These are phyloP conservation scores for Halichoeres trimaculatus DNA, from an alignment of 2,113 vertebrate genomes.

Conservation along the genomic window DNA sequence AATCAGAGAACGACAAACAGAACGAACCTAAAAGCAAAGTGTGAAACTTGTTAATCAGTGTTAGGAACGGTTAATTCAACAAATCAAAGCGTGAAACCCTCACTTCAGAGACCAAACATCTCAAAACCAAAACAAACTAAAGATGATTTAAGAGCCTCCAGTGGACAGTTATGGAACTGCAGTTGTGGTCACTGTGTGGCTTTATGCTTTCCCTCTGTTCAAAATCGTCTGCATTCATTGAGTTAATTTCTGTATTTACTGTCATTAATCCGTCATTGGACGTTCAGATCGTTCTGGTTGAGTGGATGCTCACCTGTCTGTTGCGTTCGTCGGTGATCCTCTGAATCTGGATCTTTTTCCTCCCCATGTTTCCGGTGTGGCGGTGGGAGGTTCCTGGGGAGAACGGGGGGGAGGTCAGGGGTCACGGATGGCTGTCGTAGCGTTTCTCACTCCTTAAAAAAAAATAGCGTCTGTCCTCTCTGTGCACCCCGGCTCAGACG, in stretches of 20 bases:
- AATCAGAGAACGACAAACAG: too few species aligned
- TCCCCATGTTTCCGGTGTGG: constrained; percentile 90
- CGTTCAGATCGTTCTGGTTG: too few species aligned
- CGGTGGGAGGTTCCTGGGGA: constrained; percentile 57
- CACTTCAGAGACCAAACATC: too few species aligned
- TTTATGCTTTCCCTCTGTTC: too few species aligned
- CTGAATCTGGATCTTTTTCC: constrained; percentile 99
- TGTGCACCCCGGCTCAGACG: constrained; percentile 36
- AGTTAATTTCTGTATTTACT: background rate
- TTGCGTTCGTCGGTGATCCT: constrained; percentile 98
- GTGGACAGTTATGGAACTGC: too few species aligned
- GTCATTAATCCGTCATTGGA: background rate
- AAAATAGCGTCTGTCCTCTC: background rate
- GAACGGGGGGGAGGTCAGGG: constrained; percentile 38
- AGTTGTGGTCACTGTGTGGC: too few species aligned
- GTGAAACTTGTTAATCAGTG: too few species aligned
- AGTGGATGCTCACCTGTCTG: constrained; percentile 92
- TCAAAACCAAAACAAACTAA: background rate
- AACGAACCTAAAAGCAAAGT: too few species aligned
- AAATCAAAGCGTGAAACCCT: too few species aligned
- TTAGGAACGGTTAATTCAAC: too few species aligned
- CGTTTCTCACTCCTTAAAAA: constrained; percentile 23
- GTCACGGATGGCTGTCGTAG: constrained; percentile 42
- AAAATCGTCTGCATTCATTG: background rate
- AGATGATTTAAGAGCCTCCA: too few species aligned